Evolutionary conservation across 1,140 invertebrate genomes (phyloP).

Genomic region (Nasonia longicornis): DNA sequence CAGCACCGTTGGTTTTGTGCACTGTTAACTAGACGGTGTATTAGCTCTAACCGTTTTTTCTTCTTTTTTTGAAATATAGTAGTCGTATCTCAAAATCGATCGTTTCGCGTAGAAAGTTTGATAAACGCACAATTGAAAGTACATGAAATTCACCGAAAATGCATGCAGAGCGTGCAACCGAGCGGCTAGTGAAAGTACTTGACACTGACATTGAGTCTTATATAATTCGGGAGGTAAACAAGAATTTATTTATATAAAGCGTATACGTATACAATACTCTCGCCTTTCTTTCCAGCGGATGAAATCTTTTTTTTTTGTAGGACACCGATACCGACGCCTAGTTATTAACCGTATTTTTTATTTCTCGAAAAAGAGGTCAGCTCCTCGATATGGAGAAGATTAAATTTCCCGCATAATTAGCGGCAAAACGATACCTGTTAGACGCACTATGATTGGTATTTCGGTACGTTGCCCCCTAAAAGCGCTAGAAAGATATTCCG

Average conservation of each 20-base stretch:
- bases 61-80: too few relatives aligned
- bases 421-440: background rate
- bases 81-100: too few relatives aligned
- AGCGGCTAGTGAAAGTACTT: background rate
- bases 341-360: background rate
- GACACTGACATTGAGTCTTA: slow-evolving; percentile 3
- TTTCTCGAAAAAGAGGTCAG: background rate
- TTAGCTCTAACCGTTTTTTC: too few relatives aligned
- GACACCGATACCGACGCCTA: background rate
- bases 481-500: background rate
- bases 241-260: too few relatives aligned
- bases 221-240: background rate
- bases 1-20: too few relatives aligned
- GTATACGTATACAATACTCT: too few relatives aligned
- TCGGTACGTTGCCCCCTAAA: too few relatives aligned
- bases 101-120: too few relatives aligned
- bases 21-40: too few relatives aligned
- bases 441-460: too few relatives aligned
- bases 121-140: background rate
- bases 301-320: background rate
- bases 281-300: too few relatives aligned
- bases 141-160: background rate
- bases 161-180: background rate
- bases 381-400: background rate
- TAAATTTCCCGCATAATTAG: background rate